Evolutionary conservation across 2,797 vertebrate genomes (phyloP).

Genomic region (Podargus strigoides): DNA sequence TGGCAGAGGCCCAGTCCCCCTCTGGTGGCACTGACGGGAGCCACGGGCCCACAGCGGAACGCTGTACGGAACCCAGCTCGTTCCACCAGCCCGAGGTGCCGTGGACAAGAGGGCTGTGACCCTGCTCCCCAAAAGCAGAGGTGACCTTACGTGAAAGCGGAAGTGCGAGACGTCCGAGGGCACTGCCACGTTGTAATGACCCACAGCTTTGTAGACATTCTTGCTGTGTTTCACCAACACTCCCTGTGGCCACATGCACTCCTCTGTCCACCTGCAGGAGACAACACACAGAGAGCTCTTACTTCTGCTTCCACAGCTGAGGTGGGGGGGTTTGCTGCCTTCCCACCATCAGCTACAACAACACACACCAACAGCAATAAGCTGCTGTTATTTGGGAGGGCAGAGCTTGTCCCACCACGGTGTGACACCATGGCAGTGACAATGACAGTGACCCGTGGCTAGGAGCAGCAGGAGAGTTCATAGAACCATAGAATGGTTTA

Average conservation of each 20-base stretch:
- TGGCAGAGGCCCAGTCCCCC: not conserved
- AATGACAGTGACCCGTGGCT: not conserved
- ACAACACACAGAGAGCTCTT: not conserved
- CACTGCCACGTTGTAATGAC: slow-evolving; percentile 96
- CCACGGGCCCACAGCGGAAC: too few relatives aligned
- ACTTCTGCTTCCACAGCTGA: not conserved
- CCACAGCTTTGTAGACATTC: slow-evolving; percentile 98
- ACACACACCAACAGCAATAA: rapidly evolving
- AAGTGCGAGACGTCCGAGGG: slow-evolving; percentile 98
- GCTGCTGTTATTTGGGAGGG: rapidly evolving
- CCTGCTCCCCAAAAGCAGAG: not conserved
- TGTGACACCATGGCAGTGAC: rapidly evolving
- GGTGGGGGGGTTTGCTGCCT: not conserved
- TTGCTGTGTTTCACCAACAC: slow-evolving; percentile 98
- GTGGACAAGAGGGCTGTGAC: rapidly evolving
- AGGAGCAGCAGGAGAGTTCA: not conserved
- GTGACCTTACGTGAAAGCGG: slow-evolving; percentile 91
- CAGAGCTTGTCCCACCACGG: not conserved
- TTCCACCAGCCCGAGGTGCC: rapidly evolving
- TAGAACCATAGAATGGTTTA: too few relatives aligned
- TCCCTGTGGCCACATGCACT: slow-evolving; percentile 98
- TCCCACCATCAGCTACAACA: not conserved
- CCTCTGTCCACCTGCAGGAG: slow-evolving; percentile 90
- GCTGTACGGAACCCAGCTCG: rapidly evolving
- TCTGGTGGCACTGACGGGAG: rapidly evolving